Evolutionary conservation across 2,888 invertebrate species (phyloP).

Genomic region (Ganaspis brasiliensis): DNA sequence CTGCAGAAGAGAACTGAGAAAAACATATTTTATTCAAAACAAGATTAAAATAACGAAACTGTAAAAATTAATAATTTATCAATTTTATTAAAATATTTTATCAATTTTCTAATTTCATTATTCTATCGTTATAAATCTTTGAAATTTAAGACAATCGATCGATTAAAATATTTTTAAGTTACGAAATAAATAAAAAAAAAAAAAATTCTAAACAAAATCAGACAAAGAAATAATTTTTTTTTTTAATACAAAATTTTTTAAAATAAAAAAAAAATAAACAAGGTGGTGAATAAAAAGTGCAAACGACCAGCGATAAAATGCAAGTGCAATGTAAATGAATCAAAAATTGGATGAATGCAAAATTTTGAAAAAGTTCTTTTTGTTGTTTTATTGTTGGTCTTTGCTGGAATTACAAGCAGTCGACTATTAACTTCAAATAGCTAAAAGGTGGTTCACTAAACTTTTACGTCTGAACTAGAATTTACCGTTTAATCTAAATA

Average conservation of each 20-base stretch:
- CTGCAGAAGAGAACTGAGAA: conserved; percentile 44
- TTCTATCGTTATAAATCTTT: too few relatives aligned
- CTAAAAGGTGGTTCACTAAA: conserved; percentile 32
- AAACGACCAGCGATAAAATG: conserved; percentile 25
- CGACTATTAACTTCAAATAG: conserved; percentile 1
- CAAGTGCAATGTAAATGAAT: background rate
- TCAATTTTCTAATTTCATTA: too few relatives aligned
- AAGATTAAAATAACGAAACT: background rate
- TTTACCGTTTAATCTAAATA: background rate
- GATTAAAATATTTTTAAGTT: too few relatives aligned
- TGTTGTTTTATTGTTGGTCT: background rate
- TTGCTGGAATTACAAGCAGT: background rate
- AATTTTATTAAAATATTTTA: background rate
- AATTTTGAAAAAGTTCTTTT: background rate
- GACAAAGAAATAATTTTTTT: too few relatives aligned
- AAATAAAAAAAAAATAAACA: background rate
- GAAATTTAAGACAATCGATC: too few relatives aligned
- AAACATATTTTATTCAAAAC: conserved; percentile 43
- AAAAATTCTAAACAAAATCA: too few relatives aligned
- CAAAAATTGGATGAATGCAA: background rate
- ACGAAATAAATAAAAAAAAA: too few relatives aligned
- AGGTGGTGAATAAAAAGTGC: background rate
- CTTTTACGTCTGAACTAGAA: background rate
- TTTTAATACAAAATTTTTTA: too few relatives aligned
- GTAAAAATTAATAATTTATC: background rate